Conservation (phyloP, 1,140 invertebrate genomes). For the Anoplophora glabripennis region DNA sequence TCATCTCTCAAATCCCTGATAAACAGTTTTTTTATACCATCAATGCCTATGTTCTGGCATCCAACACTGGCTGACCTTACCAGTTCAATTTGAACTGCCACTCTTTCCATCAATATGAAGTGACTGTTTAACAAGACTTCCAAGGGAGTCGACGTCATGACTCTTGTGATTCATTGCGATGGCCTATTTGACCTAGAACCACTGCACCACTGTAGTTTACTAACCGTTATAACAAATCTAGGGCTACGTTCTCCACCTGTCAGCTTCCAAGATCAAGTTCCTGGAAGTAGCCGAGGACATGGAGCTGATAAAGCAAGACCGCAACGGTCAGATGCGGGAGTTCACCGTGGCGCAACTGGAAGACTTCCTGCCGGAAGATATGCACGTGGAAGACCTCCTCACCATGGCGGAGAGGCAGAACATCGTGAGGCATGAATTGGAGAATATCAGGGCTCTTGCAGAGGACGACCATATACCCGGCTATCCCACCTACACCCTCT, state of each 20-base stretch:
- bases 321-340: slow-evolving; percentile 60
- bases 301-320: slow-evolving; percentile 65
- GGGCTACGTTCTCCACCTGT: slow-evolving; percentile 56
- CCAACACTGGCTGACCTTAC: too few relatives aligned
- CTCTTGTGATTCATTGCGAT: too few relatives aligned
- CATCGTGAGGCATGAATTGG: slow-evolving; percentile 68
- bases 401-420: slow-evolving; percentile 66
- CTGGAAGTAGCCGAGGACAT: slow-evolving; percentile 68
- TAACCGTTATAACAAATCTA: background rate
- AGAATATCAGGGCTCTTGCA: slow-evolving; percentile 59
- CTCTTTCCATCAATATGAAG: too few relatives aligned
- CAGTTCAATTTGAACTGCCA: too few relatives aligned
- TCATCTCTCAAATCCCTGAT: too few relatives aligned
- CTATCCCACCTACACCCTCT: slow-evolving; percentile 52
- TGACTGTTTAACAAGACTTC: too few relatives aligned
- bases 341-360: slow-evolving; percentile 63
- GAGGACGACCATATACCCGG: slow-evolving; percentile 58
- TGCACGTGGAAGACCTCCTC: slow-evolving; percentile 58
- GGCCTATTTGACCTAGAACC: too few relatives aligned
- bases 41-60: too few relatives aligned
- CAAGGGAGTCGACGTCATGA: too few relatives aligned
- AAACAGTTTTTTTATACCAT: too few relatives aligned
- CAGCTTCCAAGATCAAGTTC: slow-evolving; percentile 63
- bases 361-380: slow-evolving; percentile 56
- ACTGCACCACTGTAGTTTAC: too few relatives aligned